Percentiles rank a stretch among this genome's conserved stretches.
Conservation (phyloP, 1,140 invertebrate genomes). For the Meloidogyne chitwoodi region DNA sequence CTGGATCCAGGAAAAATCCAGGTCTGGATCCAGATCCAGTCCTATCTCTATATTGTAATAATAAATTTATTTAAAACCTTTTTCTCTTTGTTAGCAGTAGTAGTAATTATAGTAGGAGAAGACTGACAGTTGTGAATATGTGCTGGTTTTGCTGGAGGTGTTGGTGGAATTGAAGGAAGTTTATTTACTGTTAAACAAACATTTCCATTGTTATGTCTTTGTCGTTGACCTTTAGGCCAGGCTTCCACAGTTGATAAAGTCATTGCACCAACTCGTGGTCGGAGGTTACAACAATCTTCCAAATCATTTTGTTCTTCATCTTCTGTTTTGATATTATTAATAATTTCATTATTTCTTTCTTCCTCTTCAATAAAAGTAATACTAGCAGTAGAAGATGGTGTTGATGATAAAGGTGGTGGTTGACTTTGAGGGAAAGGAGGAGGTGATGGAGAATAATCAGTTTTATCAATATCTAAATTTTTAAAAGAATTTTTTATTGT, state of each 20-base stretch:
- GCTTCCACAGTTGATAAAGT: background rate
- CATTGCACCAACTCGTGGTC: background rate
- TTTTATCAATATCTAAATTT: background rate
- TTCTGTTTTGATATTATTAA: background rate
- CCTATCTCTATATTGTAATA: too few relatives aligned
- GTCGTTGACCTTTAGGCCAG: background rate
- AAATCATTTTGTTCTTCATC: background rate
- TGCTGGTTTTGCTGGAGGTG: constrained; percentile 2
- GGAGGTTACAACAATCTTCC: background rate
- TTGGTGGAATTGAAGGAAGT: background rate
- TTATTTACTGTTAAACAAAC: background rate
- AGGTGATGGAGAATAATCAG: background rate
- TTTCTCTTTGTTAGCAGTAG: background rate
- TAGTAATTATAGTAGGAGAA: background rate
- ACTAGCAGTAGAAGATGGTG: background rate
- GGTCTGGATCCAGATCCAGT: too few relatives aligned
- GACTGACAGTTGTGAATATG: background rate
- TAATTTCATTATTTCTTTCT: background rate
- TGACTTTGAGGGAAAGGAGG: background rate
- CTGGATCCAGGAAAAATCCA: too few relatives aligned
- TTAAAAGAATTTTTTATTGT: too few relatives aligned
- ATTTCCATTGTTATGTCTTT: background rate
- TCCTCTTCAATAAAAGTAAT: background rate
- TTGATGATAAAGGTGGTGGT: background rate
- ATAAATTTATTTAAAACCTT: too few relatives aligned